Conservation (phyloP, 2,888 invertebrate genomes). For the Drosophila affinis region DNA sequence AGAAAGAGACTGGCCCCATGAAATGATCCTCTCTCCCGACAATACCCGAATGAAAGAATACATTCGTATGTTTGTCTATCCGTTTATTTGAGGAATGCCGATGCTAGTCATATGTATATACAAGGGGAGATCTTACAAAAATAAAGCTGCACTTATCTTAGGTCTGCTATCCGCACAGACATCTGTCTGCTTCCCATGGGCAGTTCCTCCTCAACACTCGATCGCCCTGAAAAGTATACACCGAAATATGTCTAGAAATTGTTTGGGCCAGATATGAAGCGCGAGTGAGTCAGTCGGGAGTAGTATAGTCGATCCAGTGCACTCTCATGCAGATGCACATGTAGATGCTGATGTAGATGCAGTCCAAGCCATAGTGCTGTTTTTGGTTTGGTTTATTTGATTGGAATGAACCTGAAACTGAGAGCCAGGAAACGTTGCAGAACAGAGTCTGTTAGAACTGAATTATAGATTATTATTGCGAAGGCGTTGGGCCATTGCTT, state of each 20-base stretch:
- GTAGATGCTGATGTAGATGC: not conserved
- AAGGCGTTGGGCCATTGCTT: not conserved
- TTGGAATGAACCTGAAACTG: not conserved
- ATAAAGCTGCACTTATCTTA: not conserved
- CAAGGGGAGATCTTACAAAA: not conserved
- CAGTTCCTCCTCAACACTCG: not conserved
- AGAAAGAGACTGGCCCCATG: not conserved
- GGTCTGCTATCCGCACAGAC: no score
- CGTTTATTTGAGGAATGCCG: not conserved
- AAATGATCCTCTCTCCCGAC: not conserved
- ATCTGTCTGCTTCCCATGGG: no score
- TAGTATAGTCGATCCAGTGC: not conserved
- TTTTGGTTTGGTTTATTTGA: not conserved
- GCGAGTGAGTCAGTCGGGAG: no score
- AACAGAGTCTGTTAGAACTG: not conserved
- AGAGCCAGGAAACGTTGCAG: not conserved
- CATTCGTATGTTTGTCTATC: not conserved
- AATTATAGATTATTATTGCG: not conserved
- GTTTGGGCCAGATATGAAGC: not conserved
- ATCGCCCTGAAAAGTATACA: conserved; percentile 21
- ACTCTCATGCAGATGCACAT: no score
- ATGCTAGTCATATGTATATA: not conserved
- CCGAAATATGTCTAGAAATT: conserved; percentile 15
- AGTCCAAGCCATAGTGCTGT: not conserved
- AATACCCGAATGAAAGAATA: not conserved